These are phyloP conservation scores for Cairina moschata DNA, from an alignment of 2,113 vertebrate species.

Conservation along the genomic window DNA sequence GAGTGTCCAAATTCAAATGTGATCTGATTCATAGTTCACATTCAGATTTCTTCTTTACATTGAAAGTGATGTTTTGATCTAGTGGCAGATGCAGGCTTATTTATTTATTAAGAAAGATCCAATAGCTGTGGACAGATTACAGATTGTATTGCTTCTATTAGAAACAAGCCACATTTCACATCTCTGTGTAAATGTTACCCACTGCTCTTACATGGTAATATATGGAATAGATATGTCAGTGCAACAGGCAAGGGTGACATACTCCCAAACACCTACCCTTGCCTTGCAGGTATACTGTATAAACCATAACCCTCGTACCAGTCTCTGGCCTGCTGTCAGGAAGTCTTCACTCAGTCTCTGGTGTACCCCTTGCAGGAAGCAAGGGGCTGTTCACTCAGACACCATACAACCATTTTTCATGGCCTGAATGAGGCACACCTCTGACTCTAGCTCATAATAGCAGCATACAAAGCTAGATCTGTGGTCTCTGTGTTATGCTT, in stretches of 20 bases:
- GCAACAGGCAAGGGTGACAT: neutral
- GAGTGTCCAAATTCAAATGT: neutral
- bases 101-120: too few species aligned
- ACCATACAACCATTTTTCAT: too few species aligned
- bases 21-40: neutral
- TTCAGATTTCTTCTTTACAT: neutral
- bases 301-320: neutral
- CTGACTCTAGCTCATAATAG: neutral
- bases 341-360: neutral
- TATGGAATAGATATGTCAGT: fast-evolving
- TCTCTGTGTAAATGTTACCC: neutral
- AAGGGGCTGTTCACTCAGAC: neutral
- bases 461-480: neutral
- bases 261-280: neutral
- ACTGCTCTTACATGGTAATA: neutral
- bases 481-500: neutral
- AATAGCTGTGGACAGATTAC: neutral
- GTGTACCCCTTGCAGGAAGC: fast-evolving
- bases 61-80: neutral
- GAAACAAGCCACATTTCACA: neutral
- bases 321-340: neutral
- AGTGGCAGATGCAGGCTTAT: neutral
- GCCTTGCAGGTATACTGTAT: fast-evolving
- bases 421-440: neutral
- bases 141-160: neutral